Conservation (phyloP, 1,140 invertebrate genomes). For the Ips nitidus region DNA sequence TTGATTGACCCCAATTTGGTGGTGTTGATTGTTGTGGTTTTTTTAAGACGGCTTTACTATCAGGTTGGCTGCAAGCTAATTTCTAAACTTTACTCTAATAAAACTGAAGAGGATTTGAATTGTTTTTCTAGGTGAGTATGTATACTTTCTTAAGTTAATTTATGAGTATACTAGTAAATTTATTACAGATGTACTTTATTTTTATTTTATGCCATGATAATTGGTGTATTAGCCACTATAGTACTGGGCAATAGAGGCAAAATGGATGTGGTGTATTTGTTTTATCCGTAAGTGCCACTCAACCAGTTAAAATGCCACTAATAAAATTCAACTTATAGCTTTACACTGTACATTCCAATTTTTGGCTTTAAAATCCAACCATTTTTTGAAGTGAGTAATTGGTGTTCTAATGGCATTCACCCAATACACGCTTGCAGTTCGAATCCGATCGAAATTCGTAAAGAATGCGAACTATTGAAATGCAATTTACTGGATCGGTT, state of each 20-base stretch:
- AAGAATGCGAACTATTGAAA: constrained; percentile 82
- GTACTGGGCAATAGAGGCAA: constrained; percentile 58
- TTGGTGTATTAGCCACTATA: constrained; percentile 23
- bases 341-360: constrained; percentile 81
- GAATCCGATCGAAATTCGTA: constrained; percentile 70
- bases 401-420: constrained; percentile 46
- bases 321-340: constrained; percentile 55
- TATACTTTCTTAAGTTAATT: neutral
- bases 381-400: constrained; percentile 65
- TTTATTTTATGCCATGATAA: constrained; percentile 26
- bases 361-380: constrained; percentile 75
- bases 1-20: constrained; percentile 87
- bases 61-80: constrained; percentile 45
- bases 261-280: constrained; percentile 77
- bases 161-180: constrained; percentile 12
- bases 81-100: constrained; percentile 40
- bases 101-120: constrained; percentile 35
- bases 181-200: constrained; percentile 46
- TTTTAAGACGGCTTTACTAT: constrained; percentile 75
- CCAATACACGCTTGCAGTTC: constrained; percentile 64
- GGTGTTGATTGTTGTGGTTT: constrained; percentile 76
- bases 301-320: constrained; percentile 1
- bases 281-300: constrained; percentile 82
- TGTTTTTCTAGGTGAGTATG: constrained; percentile 27
- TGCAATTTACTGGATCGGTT: constrained; percentile 86